A percentile compares a stretch with the other conserved stretches of the same genome.
These are phyloP conservation scores for Bufo bufo DNA, from an alignment of 2,113 vertebrate genomes.

Conservation along the genomic window DNA sequence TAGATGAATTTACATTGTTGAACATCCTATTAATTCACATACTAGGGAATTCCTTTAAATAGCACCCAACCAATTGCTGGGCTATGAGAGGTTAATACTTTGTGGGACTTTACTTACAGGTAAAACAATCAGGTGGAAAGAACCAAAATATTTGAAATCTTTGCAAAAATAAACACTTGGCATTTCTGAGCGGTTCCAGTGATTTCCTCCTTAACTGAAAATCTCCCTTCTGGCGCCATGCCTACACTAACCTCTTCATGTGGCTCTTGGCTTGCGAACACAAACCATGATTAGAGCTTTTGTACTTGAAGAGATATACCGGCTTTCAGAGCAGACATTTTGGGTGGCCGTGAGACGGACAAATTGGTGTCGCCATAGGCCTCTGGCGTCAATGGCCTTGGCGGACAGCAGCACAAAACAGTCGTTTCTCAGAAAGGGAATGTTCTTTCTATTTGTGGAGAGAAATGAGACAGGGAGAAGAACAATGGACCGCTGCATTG, in stretches of 20 bases:
- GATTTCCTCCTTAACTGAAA: constrained; percentile 15
- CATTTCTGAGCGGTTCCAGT: not conserved
- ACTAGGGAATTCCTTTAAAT: not conserved
- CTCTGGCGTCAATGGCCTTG: constrained; percentile 45
- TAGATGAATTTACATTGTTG: too few relatives aligned
- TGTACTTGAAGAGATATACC: constrained; percentile 19
- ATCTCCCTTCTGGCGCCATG: not conserved
- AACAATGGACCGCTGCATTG: constrained; percentile 14
- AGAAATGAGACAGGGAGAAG: not conserved
- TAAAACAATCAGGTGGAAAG: not conserved
- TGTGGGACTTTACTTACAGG: not conserved
- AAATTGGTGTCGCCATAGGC: constrained; percentile 45
- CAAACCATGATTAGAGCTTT: constrained; percentile 51
- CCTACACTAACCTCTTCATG: constrained; percentile 41
- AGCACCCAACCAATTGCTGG: not conserved
- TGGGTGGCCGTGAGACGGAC: constrained; percentile 51
- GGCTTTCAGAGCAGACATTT: constrained; percentile 42
- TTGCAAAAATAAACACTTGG: not conserved
- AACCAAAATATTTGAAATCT: constrained; percentile 15
- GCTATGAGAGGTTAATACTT: not conserved
- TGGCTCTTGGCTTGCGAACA: constrained; percentile 34
- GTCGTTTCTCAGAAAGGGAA: not conserved
- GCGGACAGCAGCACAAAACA: constrained; percentile 2
- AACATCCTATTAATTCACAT: too few relatives aligned
- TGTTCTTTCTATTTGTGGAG: constrained; percentile 34